Evolutionary conservation across 2,113 vertebrate species (phyloP).

Genomic region (Pomatostomus ruficeps): DNA sequence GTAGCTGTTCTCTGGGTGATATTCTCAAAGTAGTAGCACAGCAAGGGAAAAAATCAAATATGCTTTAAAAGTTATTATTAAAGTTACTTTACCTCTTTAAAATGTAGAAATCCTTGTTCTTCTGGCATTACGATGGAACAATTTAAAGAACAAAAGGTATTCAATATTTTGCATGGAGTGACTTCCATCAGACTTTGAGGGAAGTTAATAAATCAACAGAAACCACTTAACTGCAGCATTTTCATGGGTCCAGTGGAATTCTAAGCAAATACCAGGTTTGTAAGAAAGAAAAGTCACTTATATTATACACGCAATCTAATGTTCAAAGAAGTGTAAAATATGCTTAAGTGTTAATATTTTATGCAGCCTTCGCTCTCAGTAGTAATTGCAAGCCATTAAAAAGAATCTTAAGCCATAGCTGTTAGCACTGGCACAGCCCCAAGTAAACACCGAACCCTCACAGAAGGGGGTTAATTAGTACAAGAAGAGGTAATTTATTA

Average conservation of each 20-base stretch:
- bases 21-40: background rate
- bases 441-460: constrained; percentile 69
- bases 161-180: constrained; percentile 43
- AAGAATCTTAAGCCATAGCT: constrained; percentile 69
- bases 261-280: constrained; percentile 70
- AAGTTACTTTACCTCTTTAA: constrained; percentile 41
- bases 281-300: constrained; percentile 71
- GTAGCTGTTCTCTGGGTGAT: background rate
- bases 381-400: constrained; percentile 73
- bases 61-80: background rate
- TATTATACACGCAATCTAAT: constrained; percentile 62
- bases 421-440: constrained; percentile 72
- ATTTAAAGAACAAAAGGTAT: constrained; percentile 29
- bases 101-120: background rate
- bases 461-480: constrained; percentile 76
- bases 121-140: constrained; percentile 8
- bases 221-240: constrained; percentile 70
- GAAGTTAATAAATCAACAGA: constrained; percentile 72
- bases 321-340: constrained; percentile 75
- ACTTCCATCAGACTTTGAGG: constrained; percentile 47
- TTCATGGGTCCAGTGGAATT: constrained; percentile 75
- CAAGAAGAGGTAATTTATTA: constrained; percentile 77
- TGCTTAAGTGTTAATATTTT: constrained; percentile 76
- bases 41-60: background rate
- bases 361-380: constrained; percentile 59